Evolutionary conservation across 2,113 vertebrate species (phyloP), one percentile per base, ranked within the genome.

Genomic region (Paracanthobrama guichenoti): DNA sequence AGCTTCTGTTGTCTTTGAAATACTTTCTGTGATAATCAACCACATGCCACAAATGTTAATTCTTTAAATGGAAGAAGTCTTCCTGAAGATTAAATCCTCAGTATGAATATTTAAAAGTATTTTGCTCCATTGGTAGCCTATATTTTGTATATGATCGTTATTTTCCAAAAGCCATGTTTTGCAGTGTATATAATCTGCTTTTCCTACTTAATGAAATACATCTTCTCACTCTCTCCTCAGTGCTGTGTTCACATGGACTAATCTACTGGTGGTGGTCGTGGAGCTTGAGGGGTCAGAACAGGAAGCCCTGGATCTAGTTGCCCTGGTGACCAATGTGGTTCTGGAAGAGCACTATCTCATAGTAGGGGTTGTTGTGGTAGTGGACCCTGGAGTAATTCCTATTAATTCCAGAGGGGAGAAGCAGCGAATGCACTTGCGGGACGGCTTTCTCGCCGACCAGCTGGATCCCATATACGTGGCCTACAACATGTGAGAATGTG

Each of bases 231-330:
- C 31, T 28, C 20, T 62, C 7, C 31, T 7, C 93, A 99, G 97
- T n/a, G 97, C 97, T 0, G 97, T 99, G 87, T 99, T 99, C 90
- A 98, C 97, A 0, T 99, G 97, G 97, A 98, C 97, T 71, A 99
- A 98, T 92, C 94, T 99, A 87, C 94, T 99, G 11, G 97, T 99
- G 88, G 97, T 98, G 85, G 97, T 99, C 55, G 96, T 98, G 89
- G 97, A 99, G 90, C 92, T 99, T 88, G 97, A 97, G 9, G 97
- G 97, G n/a, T 96, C 95, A 0, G 97, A 99, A 89, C 97, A 97
- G 91, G 97, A 97, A 3, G 97, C 97, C 0, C 89, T 99, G 93
- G 97, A 98, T 90, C 93, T 98, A 83, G 97, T 99, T 0, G 95
- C 97, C 0, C 90, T 99, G 92, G 97, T 98, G 86, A 99, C 97